phyloP scores from a whole-genome alignment of 2,797 vertebrate species.

The Acipenser ruthenus region DNA sequence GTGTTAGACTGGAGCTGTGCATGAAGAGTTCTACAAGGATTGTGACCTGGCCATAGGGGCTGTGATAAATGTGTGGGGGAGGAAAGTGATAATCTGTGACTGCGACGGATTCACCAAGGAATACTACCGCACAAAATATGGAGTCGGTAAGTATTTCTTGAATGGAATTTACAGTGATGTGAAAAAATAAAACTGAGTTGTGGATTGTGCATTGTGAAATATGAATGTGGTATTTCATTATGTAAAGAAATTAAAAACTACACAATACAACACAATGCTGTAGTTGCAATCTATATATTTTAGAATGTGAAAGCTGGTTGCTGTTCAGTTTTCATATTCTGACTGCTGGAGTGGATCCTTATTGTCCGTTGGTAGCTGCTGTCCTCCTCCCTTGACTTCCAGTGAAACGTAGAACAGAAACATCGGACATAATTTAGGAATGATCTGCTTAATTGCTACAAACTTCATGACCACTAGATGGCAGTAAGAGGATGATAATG shows the following conservation, averaged over 20 bases:
- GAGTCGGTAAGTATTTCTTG: constrained; percentile 62
- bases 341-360: too few species aligned
- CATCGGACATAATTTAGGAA: too few species aligned
- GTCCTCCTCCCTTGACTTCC: constrained; percentile 47
- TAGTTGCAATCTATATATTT: constrained; percentile 53
- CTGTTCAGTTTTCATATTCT: too few species aligned
- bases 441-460: too few species aligned
- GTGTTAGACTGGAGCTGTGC: constrained; percentile 63
- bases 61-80: constrained; percentile 80
- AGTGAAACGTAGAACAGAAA: constrained; percentile 15
- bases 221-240: constrained; percentile 40
- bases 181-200: too few species aligned
- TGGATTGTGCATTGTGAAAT: constrained; percentile 63
- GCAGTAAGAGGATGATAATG: constrained; percentile 36
- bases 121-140: constrained; percentile 77
- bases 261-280: constrained; percentile 30
- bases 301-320: constrained; percentile 39
- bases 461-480: constrained; percentile 42
- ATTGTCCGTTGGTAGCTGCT: too few species aligned
- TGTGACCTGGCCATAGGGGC: constrained; percentile 71
- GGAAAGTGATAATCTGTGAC: constrained; percentile 72
- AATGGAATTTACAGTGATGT: too few species aligned
- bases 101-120: constrained; percentile 87
- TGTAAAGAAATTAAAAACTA: too few species aligned
- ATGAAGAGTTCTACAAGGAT: constrained; percentile 77